Conservation (phyloP, 1,140 invertebrate species). For the Drosophila nigromelanica region DNA sequence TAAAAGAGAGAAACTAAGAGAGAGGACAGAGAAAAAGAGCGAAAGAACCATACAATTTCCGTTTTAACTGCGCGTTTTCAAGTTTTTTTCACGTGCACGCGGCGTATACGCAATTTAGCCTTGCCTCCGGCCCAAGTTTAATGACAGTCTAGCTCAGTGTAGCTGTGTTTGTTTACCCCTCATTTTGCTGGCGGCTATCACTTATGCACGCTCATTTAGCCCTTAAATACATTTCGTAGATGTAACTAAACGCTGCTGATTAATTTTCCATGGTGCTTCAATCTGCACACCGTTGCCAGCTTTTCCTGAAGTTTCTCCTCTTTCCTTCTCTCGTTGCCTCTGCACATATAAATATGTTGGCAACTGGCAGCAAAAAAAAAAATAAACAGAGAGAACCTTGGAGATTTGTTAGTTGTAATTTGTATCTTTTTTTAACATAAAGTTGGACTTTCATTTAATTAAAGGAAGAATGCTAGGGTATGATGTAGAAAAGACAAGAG, state of each 20-base stretch:
- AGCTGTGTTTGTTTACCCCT: constrained; percentile 1
- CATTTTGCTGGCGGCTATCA: constrained; percentile 4
- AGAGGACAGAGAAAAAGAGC: not conserved
- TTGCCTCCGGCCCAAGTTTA: constrained; percentile 27
- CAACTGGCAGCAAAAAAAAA: not conserved
- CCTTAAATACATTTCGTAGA: constrained; percentile 47
- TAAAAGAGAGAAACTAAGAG: not conserved
- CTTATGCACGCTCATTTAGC: constrained; percentile 47
- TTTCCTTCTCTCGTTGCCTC: not conserved
- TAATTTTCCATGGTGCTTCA: constrained; percentile 43
- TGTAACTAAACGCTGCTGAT: constrained; percentile 42
- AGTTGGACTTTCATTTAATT: constrained; percentile 5
- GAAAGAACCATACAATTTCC: constrained; percentile 27
- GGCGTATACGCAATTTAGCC: constrained; percentile 55
- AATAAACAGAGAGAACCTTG: not conserved
- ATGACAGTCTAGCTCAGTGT: constrained; percentile 24
- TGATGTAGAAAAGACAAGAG: not conserved
- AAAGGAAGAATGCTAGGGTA: not conserved
- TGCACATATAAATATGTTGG: not conserved
- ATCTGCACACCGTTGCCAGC: constrained; percentile 10
- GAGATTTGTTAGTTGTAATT: constrained; percentile 29
- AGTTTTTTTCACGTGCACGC: constrained; percentile 42
- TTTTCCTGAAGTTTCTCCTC: not conserved
- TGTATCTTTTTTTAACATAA: constrained; percentile 6
- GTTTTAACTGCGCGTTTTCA: constrained; percentile 30